These are phyloP conservation scores for Myiozetetes cayanensis DNA, from an alignment of 2,113 vertebrate species.

Conservation along the genomic window DNA sequence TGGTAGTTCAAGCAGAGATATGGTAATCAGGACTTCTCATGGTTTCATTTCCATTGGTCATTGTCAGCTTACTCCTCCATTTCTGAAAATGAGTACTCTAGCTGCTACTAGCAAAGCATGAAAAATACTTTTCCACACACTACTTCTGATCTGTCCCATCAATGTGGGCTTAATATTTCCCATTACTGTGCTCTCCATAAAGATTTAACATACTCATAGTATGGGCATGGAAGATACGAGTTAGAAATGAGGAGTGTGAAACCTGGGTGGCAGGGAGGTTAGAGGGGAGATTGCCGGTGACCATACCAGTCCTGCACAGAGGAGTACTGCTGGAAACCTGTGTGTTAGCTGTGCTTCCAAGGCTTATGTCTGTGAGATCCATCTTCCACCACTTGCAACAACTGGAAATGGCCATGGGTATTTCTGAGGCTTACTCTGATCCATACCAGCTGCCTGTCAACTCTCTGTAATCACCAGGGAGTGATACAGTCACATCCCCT, in stretches of 20 bases:
- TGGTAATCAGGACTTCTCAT: not conserved
- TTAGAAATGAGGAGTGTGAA: not conserved
- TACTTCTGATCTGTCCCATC: not conserved
- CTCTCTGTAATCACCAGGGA: not conserved
- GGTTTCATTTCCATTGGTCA: not conserved
- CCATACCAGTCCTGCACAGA: accelerated
- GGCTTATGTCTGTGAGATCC: not conserved
- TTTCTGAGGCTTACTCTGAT: not conserved
- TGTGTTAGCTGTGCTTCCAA: not conserved
- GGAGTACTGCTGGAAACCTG: not conserved
- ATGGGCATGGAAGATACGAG: not conserved
- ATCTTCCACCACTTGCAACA: not conserved
- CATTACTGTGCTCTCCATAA: not conserved
- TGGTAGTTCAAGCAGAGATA: not conserved
- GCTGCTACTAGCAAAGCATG: not conserved
- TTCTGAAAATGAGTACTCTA: not conserved
- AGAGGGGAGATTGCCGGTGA: not conserved
- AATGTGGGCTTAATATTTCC: not conserved
- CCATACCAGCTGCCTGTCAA: not conserved
- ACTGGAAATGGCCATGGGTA: accelerated
- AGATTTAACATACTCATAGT: not conserved
- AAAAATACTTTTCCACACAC: not conserved
- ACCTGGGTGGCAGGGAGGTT: not conserved
- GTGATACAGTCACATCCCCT: not conserved
- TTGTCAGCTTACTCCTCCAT: not conserved